Base-by-base conservation (phyloP, 1,140 invertebrate genomes). In the Cherax quadricarinatus region DNA sequence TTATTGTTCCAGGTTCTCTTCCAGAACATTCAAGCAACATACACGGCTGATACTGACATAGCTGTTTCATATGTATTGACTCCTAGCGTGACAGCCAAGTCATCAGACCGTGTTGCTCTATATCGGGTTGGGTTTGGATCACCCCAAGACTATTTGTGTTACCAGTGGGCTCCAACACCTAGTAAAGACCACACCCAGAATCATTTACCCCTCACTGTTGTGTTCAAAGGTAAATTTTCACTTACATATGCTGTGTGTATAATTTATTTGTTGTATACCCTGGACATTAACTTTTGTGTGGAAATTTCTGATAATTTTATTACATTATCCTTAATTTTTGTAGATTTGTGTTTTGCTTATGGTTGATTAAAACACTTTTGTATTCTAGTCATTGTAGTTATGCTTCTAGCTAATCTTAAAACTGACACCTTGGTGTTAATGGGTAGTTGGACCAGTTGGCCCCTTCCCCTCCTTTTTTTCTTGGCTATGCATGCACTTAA, bases 81-180 rank as follows among this genome's bases (percentile, higher is more conserved):
- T n/a, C 41, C 80, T 2, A 51, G 66, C 49, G 89, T 91, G 66
- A 78, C 57, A 18, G 82, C 82, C 5, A 86, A 86, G 75, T 91
- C 89, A 10, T 86, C 89, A 5, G 89, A 91, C 41, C 51, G 89
- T 4, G 84, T 91, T 41, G 89, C 81, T 0, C 83, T 91, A 4
- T 91, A 91, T 62, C 84, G 79, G 4, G 89, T 91, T 7, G 89
- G 89, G 18, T 91, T 91, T 49, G 49, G 21, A 18, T 86, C 89
- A 1, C 83, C 84, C 6, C 89, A 86, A 57, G 89, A 91, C 21
- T 91, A 91, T 48, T 53, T 91, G 16, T 21, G 30, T 24, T 91
- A 91, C 48, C 83, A 81, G 41, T 91, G 89, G 89, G 89, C 89
- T 30, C 89, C 89, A 21, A 86, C 82, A 48, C 89, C 89, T 12